Base-by-base conservation (phyloP, 2,888 invertebrate species). In the Athalia rosae region DNA sequence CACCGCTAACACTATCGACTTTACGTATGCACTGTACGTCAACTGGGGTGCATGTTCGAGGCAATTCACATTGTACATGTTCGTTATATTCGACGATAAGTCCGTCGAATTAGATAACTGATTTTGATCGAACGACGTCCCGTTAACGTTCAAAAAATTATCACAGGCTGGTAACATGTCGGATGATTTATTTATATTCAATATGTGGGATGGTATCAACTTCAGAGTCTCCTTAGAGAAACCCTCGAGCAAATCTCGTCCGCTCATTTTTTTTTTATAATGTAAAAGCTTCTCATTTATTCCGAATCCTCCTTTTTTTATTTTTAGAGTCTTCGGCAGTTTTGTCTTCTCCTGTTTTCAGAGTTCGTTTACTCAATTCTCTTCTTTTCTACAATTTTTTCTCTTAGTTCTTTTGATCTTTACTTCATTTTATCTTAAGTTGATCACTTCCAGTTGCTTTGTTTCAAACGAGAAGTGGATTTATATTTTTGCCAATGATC, bases 11-110 rank as follows among this genome's bases (percentile, higher is more conserved):
- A 96, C 92, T 79, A 94, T 92, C 0, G 93, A 94, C 85, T 94
- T 93, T 15, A 94, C 91, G 80, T 94, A 88, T 0, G 93, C 92
- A 11, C 92, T 92, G 71, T 91, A 91, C 5, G 94, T 94, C 47
- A 95, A 90, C 74, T 91, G 90, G 0, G 96, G 96, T 0, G 95
- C 95, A 84, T 94, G 95, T 62, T 93, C 93, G 78, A 93, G 87
- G 82, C 92, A 93, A 11, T 81, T 86, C 0, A 78, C 4, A 77
- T 85, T 87, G 56, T 58, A 74, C 78, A 67, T 78, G 28, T 28
- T 28, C 76, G 50, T 77, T 47, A 41, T 76, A 3, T 11, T 56
- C 28, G 28, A 28, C 2, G 28, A 28, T 2, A 15, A 15, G 5
- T 71, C 48, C 61, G 74, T 48, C 7, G 41, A 6, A 41, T 74